These are phyloP conservation scores for Atlantisia rogersi DNA, from an alignment of 2,113 vertebrate genomes.

Conservation along the genomic window DNA sequence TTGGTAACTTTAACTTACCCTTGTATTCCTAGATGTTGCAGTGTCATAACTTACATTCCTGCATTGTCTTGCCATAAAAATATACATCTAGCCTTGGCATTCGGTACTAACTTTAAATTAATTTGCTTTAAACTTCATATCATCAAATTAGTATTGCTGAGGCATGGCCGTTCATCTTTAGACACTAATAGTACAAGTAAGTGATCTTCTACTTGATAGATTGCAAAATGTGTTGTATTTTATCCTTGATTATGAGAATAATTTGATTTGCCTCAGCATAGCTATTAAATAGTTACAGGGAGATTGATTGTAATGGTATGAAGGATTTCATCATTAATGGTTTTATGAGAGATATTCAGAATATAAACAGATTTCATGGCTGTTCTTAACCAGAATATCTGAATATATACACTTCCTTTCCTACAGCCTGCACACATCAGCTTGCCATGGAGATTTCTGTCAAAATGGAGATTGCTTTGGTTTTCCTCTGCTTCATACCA, in stretches of 20 bases:
- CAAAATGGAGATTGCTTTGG: background rate
- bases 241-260: slow-evolving; percentile 42
- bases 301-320: slow-evolving; percentile 26
- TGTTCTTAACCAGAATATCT: background rate
- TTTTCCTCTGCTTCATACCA: slow-evolving; percentile 5
- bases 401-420: background rate
- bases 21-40: background rate
- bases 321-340: slow-evolving; percentile 36
- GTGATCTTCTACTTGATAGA: slow-evolving; percentile 20
- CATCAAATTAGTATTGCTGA: background rate
- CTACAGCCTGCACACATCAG: background rate
- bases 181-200: background rate
- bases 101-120: background rate
- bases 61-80: background rate
- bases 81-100: background rate
- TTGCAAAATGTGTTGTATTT: slow-evolving; percentile 48
- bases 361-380: slow-evolving; percentile 38
- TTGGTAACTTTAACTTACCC: background rate
- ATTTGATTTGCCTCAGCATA: slow-evolving; percentile 50
- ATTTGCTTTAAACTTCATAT: background rate
- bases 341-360: slow-evolving; percentile 18
- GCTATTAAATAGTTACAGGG: slow-evolving; percentile 37
- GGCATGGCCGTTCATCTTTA: background rate
- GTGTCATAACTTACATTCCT: background rate
- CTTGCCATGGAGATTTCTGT: background rate